Evolutionary conservation across 2,113 vertebrate species (phyloP).

Genomic region (Heloderma charlesbogerti): DNA sequence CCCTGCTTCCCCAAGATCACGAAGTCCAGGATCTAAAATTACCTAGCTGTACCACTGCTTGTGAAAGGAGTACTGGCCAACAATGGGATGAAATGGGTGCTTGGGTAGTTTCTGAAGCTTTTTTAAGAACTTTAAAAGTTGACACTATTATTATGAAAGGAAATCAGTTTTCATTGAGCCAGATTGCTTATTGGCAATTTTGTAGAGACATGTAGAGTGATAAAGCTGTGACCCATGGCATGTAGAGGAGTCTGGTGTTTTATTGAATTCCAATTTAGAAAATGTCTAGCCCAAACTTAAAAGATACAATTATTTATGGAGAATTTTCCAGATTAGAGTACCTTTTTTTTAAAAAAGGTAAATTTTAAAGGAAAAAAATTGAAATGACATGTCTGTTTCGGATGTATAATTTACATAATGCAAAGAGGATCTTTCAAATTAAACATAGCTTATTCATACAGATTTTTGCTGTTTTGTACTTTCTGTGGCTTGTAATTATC

Average conservation of each 20-base stretch:
- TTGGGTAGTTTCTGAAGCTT: not conserved
- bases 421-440: slow-evolving; percentile 31
- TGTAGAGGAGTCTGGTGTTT: not conserved
- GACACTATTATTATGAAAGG: not conserved
- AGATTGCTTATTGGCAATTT: not conserved
- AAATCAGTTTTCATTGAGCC: not conserved
- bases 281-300: not conserved
- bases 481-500: slow-evolving; percentile 1
- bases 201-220: not conserved
- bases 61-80: not conserved
- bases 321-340: slow-evolving; percentile 11
- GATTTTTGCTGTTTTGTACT: not conserved
- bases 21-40: no score
- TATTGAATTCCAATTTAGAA: slow-evolving; percentile 13
- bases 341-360: slow-evolving; percentile 3
- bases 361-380: not conserved
- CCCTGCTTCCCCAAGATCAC: no score
- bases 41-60: not conserved
- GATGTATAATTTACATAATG: slow-evolving; percentile 31
- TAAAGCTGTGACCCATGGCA: not conserved
- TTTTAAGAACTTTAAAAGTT: not conserved
- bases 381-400: slow-evolving; percentile 6
- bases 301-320: not conserved
- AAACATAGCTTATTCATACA: slow-evolving; percentile 8
- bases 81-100: fast-evolving